These are phyloP conservation scores for Spatulosminthurus flaviceps DNA, from an alignment of 2,888 invertebrate species.

Conservation along the genomic window DNA sequence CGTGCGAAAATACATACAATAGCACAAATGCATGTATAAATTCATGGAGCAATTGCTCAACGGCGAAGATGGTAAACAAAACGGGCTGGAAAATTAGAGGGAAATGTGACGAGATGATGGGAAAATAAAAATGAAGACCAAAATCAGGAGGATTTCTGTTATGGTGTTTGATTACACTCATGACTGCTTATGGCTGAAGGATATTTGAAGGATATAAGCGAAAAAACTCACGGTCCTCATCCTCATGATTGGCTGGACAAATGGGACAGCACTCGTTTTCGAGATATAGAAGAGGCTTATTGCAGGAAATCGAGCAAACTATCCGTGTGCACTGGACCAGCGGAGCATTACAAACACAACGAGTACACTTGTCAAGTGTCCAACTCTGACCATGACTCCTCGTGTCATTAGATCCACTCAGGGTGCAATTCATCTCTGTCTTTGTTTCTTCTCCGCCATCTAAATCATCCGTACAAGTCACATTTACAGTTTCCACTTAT, in stretches of 20 bases:
- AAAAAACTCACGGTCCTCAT: neutral
- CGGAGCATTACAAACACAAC: constrained; percentile 30
- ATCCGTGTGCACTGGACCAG: constrained; percentile 58
- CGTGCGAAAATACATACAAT: no score
- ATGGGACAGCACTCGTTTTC: constrained; percentile 63
- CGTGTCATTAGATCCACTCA: constrained; percentile 22
- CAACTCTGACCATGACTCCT: constrained; percentile 22
- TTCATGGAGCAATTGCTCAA: no score
- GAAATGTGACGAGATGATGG: neutral
- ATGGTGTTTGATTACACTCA: no score
- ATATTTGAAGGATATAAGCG: no score
- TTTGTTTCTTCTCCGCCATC: constrained; percentile 34
- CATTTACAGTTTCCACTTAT: constrained; percentile 18
- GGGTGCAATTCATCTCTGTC: constrained; percentile 47
- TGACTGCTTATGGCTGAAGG: no score
- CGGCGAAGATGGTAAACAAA: no score
- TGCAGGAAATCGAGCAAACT: constrained; percentile 61
- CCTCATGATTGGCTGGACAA: constrained; percentile 49
- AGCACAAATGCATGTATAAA: no score
- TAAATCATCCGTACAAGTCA: constrained; percentile 26
- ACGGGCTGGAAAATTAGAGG: neutral
- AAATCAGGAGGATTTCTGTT: no score
- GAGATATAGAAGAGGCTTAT: constrained; percentile 54
- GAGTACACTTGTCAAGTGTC: constrained; percentile 26
- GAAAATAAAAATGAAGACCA: no score